These are phyloP conservation scores for Meandrusa payeni DNA, from an alignment of 2,888 invertebrate species.

Conservation along the genomic window DNA sequence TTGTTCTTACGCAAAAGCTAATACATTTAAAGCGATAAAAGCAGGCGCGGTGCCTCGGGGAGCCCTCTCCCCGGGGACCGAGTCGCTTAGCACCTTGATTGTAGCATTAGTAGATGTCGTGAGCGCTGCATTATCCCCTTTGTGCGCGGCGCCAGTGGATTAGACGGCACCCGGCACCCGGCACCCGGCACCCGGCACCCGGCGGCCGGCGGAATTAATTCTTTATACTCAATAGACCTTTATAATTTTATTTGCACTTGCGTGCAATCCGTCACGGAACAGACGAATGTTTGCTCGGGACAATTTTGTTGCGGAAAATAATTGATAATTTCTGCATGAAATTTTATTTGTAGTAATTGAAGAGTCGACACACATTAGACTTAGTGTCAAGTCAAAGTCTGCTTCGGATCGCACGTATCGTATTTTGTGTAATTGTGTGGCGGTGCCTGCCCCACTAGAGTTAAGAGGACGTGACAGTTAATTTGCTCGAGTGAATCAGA, in stretches of 20 bases:
- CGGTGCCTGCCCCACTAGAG: too few relatives aligned
- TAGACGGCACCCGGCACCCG: constrained; percentile 28
- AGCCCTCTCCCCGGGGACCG: constrained; percentile 31
- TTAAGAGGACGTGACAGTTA: too few relatives aligned
- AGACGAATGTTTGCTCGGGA: not conserved
- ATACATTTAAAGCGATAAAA: constrained; percentile 22
- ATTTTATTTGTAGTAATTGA: too few relatives aligned
- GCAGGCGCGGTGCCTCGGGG: constrained; percentile 13
- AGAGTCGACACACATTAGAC: too few relatives aligned
- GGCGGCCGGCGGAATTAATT: constrained; percentile 15
- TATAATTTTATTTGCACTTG: constrained; percentile 18
- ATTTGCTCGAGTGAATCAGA: too few relatives aligned
- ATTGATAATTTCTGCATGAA: too few relatives aligned
- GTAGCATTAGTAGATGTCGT: constrained; percentile 25
- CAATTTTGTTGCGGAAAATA: too few relatives aligned
- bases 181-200: constrained; percentile 23
- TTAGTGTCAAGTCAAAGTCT: too few relatives aligned
- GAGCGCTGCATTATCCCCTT: constrained; percentile 35
- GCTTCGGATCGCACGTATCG: too few relatives aligned
- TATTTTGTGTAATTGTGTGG: too few relatives aligned
- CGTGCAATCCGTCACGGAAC: not conserved
- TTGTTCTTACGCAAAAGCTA: constrained; percentile 10
- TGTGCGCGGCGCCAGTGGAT: constrained; percentile 33
- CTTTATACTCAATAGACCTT: constrained; percentile 21
- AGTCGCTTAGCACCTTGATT: constrained; percentile 34